Evolutionary conservation across 2,888 invertebrate genomes (phyloP), one percentile per base, ranked within the genome.

Genomic region (Andrena bicolor): DNA sequence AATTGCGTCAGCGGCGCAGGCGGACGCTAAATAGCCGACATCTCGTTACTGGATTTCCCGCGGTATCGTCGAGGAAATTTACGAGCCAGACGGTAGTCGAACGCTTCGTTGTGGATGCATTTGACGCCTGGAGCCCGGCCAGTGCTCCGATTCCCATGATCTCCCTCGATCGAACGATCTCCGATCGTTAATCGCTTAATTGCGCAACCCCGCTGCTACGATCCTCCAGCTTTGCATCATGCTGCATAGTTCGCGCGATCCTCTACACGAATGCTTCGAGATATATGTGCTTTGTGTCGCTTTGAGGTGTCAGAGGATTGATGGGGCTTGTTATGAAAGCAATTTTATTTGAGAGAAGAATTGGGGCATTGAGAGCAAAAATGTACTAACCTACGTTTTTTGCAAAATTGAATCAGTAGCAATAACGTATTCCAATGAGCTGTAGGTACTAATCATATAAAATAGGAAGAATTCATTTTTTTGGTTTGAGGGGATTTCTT

Each of bases 181-280:
- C 66, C 70, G 84, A 79, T 88, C 86, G 74, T 90, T 87, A 88
- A 91, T 91, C 86, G 79, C 85, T 83, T 84, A 82, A 87, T 88
- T 88, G 78, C 85, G 83, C 81, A 82, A 87, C 76, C 63, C 61
- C 72, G 65, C 72, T 80, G 85, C 83, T 72, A 82, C 80, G 63
- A 77, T 87, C 71, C 73, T 86, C 84, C 80, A 88, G 78, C 69
- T 66, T 63, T 66, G 63, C 63, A 35, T 61, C 65, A 56, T 76
- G 82, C 53, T 73, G 48, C 23, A 60, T 32, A 70, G 49, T 41
- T 49, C 26, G 53, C 60, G 58, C 64, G 73, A 72, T 66, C 16
- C 60, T 49, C 53, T n/a, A 10, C 53, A 51, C 16, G 65, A 49
- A 51, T 28, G 13, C n/a, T 23, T 49, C 61, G 20, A 10, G 28